These are phyloP conservation scores for Leptopilina boulardi DNA, from an alignment of 1,140 invertebrate genomes.

Conservation along the genomic window DNA sequence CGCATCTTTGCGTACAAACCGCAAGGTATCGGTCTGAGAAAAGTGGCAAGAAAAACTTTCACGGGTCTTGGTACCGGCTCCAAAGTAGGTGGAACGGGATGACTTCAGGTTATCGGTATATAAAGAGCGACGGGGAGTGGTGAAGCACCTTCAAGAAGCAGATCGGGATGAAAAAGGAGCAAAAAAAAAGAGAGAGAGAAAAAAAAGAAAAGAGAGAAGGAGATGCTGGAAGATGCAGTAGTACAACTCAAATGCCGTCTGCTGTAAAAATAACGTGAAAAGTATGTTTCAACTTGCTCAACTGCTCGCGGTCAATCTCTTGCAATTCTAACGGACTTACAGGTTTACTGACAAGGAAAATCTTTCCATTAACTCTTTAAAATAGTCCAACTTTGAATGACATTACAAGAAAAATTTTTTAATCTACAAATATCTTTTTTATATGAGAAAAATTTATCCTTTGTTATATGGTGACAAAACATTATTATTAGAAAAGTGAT, in stretches of 20 bases:
- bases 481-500: no score
- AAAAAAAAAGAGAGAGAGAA: constrained; percentile 10
- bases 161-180: constrained; percentile 25
- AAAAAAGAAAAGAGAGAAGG: constrained; percentile 27
- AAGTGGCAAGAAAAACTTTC: constrained; percentile 55
- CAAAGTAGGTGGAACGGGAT: constrained; percentile 58
- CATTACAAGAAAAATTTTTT: not conserved
- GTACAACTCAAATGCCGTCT: constrained; percentile 55
- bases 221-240: constrained; percentile 42
- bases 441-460: no score
- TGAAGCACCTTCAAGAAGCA: constrained; percentile 9
- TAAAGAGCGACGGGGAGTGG: not conserved
- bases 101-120: constrained; percentile 25
- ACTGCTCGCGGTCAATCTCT: constrained; percentile 31
- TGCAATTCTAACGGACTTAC: constrained; percentile 23
- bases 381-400: not conserved
- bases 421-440: no score
- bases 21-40: constrained; percentile 49
- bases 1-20: constrained; percentile 39
- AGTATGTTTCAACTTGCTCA: constrained; percentile 55
- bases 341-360: constrained; percentile 25
- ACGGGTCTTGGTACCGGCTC: constrained; percentile 53
- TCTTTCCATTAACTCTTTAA: constrained; percentile 11
- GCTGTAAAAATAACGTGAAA: constrained; percentile 64
- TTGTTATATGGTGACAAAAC: no score